phyloP scores from a whole-genome alignment of 2,888 invertebrate species.

The Phyto melanocephala region DNA sequence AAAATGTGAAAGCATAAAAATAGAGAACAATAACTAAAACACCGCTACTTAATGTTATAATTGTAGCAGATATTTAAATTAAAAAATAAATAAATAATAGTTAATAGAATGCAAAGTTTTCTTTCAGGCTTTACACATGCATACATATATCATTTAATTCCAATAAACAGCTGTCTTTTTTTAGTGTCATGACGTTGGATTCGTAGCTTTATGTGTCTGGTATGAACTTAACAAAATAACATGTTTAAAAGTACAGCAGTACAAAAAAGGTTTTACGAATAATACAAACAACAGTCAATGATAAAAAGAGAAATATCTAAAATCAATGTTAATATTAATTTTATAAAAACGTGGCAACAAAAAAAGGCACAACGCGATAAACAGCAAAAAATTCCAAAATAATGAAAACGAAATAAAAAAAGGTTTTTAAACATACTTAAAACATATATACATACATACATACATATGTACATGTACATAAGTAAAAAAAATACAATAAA shows the following conservation, averaged over 20 bases:
- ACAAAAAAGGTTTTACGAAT: not conserved
- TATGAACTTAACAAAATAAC: not conserved
- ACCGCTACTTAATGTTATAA: not conserved
- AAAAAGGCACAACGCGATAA: not conserved
- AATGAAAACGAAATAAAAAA: not conserved
- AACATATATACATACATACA: not conserved
- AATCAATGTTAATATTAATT: not conserved
- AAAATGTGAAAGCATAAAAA: constrained; percentile 7
- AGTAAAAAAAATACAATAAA: too few species aligned
- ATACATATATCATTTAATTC: not conserved
- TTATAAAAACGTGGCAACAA: not conserved
- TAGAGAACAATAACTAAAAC: constrained; percentile 2
- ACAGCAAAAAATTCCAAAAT: not conserved
- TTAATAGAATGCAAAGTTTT: not conserved
- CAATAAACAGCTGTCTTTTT: not conserved
- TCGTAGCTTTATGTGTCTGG: not conserved
- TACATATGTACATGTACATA: not conserved
- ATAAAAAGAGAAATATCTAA: not conserved
- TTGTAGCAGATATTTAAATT: not conserved
- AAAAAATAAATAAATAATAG: not conserved
- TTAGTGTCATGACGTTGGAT: not conserved
- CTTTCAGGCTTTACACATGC: not conserved
- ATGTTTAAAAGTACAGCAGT: constrained; percentile 44
- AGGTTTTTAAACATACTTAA: too few species aligned
- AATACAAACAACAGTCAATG: not conserved